Percentiles rank a stretch among this genome's conserved stretches.
Evolutionary conservation across 2,888 invertebrate species (phyloP).

Genomic region (Tricholauxania praeusta): DNA sequence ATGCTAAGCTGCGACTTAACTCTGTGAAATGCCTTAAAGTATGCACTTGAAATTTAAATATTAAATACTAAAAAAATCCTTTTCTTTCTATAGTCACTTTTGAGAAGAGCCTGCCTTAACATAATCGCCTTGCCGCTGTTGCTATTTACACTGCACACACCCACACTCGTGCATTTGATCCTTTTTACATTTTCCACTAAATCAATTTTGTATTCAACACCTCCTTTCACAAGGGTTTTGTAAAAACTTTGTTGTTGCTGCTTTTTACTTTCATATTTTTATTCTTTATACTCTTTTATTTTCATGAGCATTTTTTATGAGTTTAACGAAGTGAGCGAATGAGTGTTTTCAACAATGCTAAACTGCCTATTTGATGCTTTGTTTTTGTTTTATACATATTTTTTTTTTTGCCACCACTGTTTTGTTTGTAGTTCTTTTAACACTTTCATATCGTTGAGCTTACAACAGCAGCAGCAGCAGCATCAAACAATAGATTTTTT

Average conservation of each 20-base stretch:
- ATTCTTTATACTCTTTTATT: background rate
- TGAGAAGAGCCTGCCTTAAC: background rate
- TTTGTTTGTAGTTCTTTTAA: background rate
- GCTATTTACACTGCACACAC: background rate
- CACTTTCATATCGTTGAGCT: slow-evolving; percentile 7
- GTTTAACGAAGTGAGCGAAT: slow-evolving; percentile 57
- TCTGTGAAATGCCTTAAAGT: slow-evolving; percentile 43
- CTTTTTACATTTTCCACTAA: slow-evolving; percentile 49
- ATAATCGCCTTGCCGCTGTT: slow-evolving; percentile 1
- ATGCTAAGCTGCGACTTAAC: slow-evolving; percentile 47
- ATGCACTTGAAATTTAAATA: slow-evolving; percentile 39
- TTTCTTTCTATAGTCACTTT: slow-evolving; percentile 18
- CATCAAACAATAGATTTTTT: slow-evolving; percentile 21
- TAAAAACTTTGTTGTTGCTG: background rate
- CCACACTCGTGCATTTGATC: background rate
- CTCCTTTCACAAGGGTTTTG: slow-evolving; percentile 16
- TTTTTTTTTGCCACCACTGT: slow-evolving; percentile 3
- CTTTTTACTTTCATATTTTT: slow-evolving; percentile 11
- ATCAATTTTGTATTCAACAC: slow-evolving; percentile 57
- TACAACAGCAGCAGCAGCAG: background rate
- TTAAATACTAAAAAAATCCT: slow-evolving; percentile 37
- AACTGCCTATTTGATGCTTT: slow-evolving; percentile 35
- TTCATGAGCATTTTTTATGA: slow-evolving; percentile 50
- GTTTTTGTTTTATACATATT: slow-evolving; percentile 32
- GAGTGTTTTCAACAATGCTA: slow-evolving; percentile 26